Base-by-base conservation (phyloP, 1,140 invertebrate species). In the Copidosoma floridanum region DNA sequence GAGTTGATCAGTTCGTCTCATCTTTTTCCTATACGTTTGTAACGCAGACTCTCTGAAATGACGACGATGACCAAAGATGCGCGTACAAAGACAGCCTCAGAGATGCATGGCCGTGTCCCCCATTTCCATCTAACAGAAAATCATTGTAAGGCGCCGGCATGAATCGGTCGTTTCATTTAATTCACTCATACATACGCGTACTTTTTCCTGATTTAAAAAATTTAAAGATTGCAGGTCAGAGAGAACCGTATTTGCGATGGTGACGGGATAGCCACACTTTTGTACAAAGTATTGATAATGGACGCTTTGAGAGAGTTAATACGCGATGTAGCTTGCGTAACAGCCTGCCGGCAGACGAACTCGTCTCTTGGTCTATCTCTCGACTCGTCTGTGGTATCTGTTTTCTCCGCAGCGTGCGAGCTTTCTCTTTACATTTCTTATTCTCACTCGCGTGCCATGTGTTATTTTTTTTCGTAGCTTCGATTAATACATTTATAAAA, bases 91-190 rank as follows among this genome's bases (percentile, higher is more conserved):
- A 69, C n/a, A n/a, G n/a, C n/a, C n/a, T n/a, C n/a, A n/a, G n/a
- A n/a, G n/a, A n/a, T n/a, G 59, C 60, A 40, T 63, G 71, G 73
- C 68, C 77, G 70, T 76, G 14, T 51, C 68, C 60, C 35, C 52
- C 62, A 75, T n/a, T n/a, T 11, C 44, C 68, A 59, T 37, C 52
- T 61, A 75, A 78, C 74, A 77, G 75, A 71, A 77, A 73, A 73
- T 78, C 70, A 66, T 73, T 75, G 73, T 78, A 63, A n/a, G n/a
- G 37, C 57, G 40, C 50, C 52, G 62, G 62, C 55, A 70, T 73
- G 66, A 74, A 66, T 69, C 71, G 63, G 51, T 52, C 64, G 27
- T 23, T 61, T 71, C 65, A 71, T 68, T 38, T 46, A 47, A 23
- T 3, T n/a, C n/a, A n/a, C n/a, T n/a, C n/a, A n/a, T n/a, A n/a